Evolutionary conservation across 2,113 vertebrate species (phyloP).

Genomic region (Gadus macrocephalus): DNA sequence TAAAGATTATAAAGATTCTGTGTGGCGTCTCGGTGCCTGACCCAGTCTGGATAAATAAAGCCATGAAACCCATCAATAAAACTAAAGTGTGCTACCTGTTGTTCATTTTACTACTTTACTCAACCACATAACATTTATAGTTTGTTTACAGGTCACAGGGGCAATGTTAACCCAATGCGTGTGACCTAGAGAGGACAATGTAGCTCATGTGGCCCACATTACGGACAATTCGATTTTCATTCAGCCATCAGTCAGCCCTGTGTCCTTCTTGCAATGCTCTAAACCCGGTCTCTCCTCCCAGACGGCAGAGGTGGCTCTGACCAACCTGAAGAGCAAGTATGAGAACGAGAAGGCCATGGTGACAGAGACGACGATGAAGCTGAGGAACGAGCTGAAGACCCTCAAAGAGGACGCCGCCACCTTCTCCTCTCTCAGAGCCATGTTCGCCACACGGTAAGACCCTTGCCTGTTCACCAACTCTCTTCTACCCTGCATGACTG

Average conservation of each 20-base stretch:
- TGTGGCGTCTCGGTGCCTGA: constrained; percentile 24
- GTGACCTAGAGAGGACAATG: background rate
- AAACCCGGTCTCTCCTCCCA: constrained; percentile 43
- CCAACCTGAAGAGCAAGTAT: constrained; percentile 99
- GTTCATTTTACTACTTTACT: no score
- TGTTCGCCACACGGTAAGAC: constrained; percentile 96
- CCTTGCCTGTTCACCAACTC: background rate
- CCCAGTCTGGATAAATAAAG: background rate
- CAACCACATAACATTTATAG: no score
- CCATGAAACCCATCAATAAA: constrained; percentile 28
- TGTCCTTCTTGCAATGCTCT: background rate
- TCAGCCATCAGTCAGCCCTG: constrained; percentile 10
- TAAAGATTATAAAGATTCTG: constrained; percentile 20
- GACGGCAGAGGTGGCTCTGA: constrained; percentile 96
- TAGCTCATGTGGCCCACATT: constrained; percentile 14
- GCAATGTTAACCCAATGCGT: constrained; percentile 1
- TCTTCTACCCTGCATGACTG: background rate
- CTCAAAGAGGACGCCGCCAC: constrained; percentile 97
- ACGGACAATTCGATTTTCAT: constrained; percentile 3
- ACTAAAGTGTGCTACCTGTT: no score
- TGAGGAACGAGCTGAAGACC: constrained; percentile 95
- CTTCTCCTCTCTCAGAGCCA: constrained; percentile 94
- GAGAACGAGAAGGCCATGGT: constrained; percentile 98
- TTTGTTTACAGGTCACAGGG: background rate
- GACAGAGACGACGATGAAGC: constrained; percentile 97